Evolutionary conservation across 2,113 vertebrate species (phyloP).

Genomic region (Epinephelus lanceolatus): DNA sequence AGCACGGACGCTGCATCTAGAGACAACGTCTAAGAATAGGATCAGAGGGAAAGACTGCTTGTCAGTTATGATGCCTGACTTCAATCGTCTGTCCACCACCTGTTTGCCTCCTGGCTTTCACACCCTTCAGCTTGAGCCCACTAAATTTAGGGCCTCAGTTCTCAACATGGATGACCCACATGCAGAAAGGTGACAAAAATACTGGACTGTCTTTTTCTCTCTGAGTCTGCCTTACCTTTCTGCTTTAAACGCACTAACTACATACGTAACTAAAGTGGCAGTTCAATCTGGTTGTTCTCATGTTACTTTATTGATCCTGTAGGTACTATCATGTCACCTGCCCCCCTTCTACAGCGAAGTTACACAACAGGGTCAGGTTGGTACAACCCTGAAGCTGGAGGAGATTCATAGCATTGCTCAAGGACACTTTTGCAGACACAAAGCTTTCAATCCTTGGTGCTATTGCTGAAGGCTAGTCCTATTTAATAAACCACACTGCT

Average conservation of each 20-base stretch:
- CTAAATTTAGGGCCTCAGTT: constrained; percentile 34
- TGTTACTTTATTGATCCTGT: not conserved
- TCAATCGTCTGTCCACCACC: constrained; percentile 35
- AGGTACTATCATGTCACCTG: not conserved
- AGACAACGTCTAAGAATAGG: constrained; percentile 58
- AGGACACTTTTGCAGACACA: constrained; percentile 27
- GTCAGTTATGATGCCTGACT: constrained; percentile 8
- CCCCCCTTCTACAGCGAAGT: not conserved
- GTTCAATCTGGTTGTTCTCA: not conserved
- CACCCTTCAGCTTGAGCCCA: constrained; percentile 26
- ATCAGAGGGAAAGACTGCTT: constrained; percentile 9
- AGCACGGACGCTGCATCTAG: constrained; percentile 3
- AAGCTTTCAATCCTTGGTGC: constrained; percentile 7
- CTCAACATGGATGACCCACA: constrained; percentile 16
- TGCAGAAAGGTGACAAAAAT: constrained; percentile 46
- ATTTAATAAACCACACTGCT: constrained; percentile 20
- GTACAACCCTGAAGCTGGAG: not conserved
- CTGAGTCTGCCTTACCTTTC: not conserved
- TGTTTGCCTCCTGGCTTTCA: constrained; percentile 42
- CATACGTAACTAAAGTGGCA: not conserved
- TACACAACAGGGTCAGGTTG: not conserved
- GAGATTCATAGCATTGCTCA: constrained; percentile 5
- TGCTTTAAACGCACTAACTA: too few species aligned
- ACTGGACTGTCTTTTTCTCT: constrained; percentile 5
- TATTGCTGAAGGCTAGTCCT: constrained; percentile 22